Conservation (phyloP, 2,888 invertebrate genomes). For the Drosophila rubida region DNA sequence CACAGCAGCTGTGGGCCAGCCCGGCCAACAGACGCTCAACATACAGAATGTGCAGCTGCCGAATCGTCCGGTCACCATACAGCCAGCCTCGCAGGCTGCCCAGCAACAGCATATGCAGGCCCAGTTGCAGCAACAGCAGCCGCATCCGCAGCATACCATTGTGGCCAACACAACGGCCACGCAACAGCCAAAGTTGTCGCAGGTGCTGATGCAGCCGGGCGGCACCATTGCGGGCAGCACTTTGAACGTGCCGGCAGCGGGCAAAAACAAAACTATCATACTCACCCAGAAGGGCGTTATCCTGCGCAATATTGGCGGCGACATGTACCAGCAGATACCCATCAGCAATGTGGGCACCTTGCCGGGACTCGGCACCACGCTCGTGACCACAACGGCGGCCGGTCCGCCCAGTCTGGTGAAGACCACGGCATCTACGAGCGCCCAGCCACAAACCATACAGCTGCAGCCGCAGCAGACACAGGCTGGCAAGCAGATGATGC, state of each 20-base stretch:
- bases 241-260: slow-evolving; percentile 74
- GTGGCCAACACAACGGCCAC: slow-evolving; percentile 84
- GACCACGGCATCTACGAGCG: slow-evolving; percentile 74
- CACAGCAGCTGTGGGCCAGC: slow-evolving; percentile 59
- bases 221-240: slow-evolving; percentile 61
- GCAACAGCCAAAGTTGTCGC: slow-evolving; percentile 84
- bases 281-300: slow-evolving; percentile 84
- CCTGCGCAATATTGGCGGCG: slow-evolving; percentile 84
- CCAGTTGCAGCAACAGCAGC: slow-evolving; percentile 84
- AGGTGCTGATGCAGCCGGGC: slow-evolving; percentile 83
- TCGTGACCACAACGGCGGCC: slow-evolving; percentile 82
- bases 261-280: slow-evolving; percentile 84
- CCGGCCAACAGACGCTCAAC: slow-evolving; percentile 81
- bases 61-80: slow-evolving; percentile 84
- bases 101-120: slow-evolving; percentile 84
- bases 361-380: slow-evolving; percentile 78
- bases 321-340: slow-evolving; percentile 85
- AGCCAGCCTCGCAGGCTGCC: slow-evolving; percentile 84
- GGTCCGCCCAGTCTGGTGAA: slow-evolving; percentile 83
- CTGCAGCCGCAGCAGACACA: slow-evolving; percentile 76
- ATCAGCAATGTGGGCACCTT: slow-evolving; percentile 83
- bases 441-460: slow-evolving; percentile 76
- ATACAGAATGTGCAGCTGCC: slow-evolving; percentile 85
- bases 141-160: slow-evolving; percentile 83
- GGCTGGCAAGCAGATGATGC: slow-evolving; percentile 80